Base-by-base conservation (phyloP, 2,113 vertebrate genomes). In the Brachyistius frenatus region DNA sequence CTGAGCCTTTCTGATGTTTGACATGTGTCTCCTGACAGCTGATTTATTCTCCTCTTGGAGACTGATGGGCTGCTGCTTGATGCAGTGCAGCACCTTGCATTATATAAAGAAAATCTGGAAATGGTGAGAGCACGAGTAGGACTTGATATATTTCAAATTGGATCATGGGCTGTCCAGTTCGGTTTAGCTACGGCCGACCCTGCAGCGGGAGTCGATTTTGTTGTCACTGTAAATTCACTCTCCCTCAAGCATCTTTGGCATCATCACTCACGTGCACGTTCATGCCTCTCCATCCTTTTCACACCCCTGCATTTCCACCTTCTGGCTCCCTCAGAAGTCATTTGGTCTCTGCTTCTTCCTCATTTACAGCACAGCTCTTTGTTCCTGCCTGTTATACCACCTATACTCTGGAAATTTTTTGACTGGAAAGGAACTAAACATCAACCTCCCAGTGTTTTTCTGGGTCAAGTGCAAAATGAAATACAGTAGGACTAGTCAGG, bases 391-490 rank as follows among this genome's bases (percentile, higher is more conserved):
- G 52, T 81, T 83, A 78, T 82, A 74, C 76, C 85, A 71, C 76
- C 63, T 76, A 36, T 49, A 31, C 62, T 66, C 66, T 72, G 47
- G 44, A 86, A 70, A 75, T 23, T 52, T 86, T 85, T 86, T 74
- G 65, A 86, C 86, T 84, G 58, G 58, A 46, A 84, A 81, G 62
- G 62, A 74, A 80, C 81, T 57, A 79, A 88, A 84, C 63, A 73
- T 86, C 80, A 83, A 88, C 86, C 86, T 81, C 74, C 66, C 49
- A 66, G 78, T 80, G 76, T 77, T 86, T 90, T 90, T 93, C 88
- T 94, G 92, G 93, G 93, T 94, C 93, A 94, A 94, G 92, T 93
- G 91, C 91, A 92, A 92, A 91, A 88, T 88, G 86, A 91, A 91
- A 94, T 93, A 89, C 90, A 91, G 91, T 85, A 86, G 77, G 88